Conservation (phyloP, 2,888 invertebrate species). For the Notodonta dromedarius region DNA sequence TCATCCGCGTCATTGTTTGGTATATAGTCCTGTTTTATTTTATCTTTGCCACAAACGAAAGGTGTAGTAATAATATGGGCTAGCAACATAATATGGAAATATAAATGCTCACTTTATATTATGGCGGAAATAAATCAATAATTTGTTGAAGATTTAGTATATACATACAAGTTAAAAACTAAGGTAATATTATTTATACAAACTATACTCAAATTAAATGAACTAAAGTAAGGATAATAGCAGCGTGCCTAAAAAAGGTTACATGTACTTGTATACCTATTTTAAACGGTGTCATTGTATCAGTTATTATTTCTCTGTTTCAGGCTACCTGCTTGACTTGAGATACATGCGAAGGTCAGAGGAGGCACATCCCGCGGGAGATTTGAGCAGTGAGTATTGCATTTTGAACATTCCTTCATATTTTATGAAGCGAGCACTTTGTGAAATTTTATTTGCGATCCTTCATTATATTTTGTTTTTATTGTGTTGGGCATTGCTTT, state of each 20-base stretch:
- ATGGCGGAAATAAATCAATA: no score
- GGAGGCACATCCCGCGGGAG: constrained; percentile 45
- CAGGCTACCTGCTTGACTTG: constrained; percentile 81
- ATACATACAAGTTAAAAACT: no score
- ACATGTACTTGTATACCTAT: no score
- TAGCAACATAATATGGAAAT: no score
- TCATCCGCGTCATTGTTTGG: neutral
- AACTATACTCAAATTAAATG: no score
- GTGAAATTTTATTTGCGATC: constrained; percentile 5
- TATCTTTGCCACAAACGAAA: neutral
- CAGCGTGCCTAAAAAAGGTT: no score
- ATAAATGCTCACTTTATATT: no score
- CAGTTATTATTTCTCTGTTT: constrained; percentile 38
- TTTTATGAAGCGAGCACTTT: constrained; percentile 8
- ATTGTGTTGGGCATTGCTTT: neutral
- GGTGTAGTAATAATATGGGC: neutral
- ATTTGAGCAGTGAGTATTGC: constrained; percentile 59
- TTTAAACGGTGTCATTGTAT: neutral
- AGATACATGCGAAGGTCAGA: constrained; percentile 71
- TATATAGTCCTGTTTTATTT: neutral
- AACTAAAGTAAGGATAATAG: no score
- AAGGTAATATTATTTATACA: no score
- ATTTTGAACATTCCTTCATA: constrained; percentile 4
- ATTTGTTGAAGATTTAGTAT: no score
- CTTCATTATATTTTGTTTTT: constrained; percentile 2